phyloP scores from a whole-genome alignment of 2,888 invertebrate genomes.

The Sericinus montela region DNA sequence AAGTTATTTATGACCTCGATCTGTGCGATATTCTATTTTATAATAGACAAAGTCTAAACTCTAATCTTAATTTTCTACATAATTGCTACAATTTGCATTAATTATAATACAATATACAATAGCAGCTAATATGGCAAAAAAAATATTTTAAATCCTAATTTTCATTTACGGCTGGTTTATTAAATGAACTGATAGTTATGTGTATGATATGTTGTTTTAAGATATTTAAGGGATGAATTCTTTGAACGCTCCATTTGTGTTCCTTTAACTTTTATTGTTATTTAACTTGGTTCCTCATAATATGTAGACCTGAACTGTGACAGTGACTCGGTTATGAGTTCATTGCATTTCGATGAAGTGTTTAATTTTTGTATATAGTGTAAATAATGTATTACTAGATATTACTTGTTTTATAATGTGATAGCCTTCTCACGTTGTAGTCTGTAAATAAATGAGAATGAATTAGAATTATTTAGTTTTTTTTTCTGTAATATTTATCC shows the following conservation, averaged over 20 bases:
- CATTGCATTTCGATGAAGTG: conserved; percentile 52
- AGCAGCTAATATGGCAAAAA: neutral
- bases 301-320: conserved; percentile 19
- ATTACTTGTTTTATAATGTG: conserved; percentile 74
- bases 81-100: conserved; percentile 21
- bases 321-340: conserved; percentile 26
- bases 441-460: conserved; percentile 76
- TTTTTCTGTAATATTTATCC: conserved; percentile 6
- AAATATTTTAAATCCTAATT: neutral
- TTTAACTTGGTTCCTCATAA: conserved; percentile 37
- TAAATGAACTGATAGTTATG: conserved; percentile 45
- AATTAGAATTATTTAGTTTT: conserved; percentile 46
- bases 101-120: conserved; percentile 3
- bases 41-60: conserved; percentile 23
- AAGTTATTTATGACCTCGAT: conserved; percentile 26
- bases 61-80: conserved; percentile 13
- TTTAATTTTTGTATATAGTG: conserved; percentile 58
- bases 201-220: conserved; percentile 41
- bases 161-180: conserved; percentile 33
- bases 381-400: conserved; percentile 42
- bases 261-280: conserved; percentile 34
- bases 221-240: conserved; percentile 33
- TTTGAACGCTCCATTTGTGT: conserved; percentile 36
- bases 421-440: conserved; percentile 65
- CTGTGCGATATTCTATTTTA: conserved; percentile 15